These are phyloP conservation scores for Dynastes tityus DNA, from an alignment of 2,888 invertebrate species.

Conservation along the genomic window DNA sequence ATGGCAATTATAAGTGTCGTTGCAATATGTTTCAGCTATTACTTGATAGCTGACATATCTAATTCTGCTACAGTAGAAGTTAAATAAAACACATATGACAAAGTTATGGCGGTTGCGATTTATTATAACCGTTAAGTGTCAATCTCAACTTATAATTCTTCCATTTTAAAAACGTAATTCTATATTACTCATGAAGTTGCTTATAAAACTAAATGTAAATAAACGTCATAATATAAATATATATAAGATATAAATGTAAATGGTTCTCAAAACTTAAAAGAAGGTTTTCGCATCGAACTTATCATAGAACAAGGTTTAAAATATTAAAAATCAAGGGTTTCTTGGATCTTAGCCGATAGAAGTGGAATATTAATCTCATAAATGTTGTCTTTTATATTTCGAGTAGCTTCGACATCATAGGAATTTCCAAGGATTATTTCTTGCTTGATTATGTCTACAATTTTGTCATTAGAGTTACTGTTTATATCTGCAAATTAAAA, in stretches of 20 bases:
- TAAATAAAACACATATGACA: not conserved
- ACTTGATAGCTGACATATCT: too few relatives aligned
- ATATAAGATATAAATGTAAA: constrained; percentile 1
- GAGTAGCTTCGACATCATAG: constrained; percentile 55
- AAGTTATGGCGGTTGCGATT: too few relatives aligned
- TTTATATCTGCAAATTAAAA: not conserved
- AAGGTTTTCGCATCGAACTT: too few relatives aligned
- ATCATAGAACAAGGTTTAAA: not conserved
- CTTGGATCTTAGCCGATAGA: constrained; percentile 27
- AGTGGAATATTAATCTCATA: constrained; percentile 59
- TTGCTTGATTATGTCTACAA: constrained; percentile 31
- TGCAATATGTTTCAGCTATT: too few relatives aligned
- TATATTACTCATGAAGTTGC: not conserved
- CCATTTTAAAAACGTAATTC: not conserved
- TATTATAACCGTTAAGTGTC: too few relatives aligned
- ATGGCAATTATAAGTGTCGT: too few relatives aligned
- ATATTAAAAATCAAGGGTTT: constrained; percentile 20
- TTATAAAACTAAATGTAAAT: not conserved
- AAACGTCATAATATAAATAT: too few relatives aligned
- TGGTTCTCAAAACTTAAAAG: not conserved
- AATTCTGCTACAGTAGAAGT: too few relatives aligned
- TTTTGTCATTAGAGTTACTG: not conserved
- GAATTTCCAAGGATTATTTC: constrained; percentile 54
- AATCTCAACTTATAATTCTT: too few relatives aligned
- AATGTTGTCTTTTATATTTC: constrained; percentile 42